Base-by-base conservation (phyloP, 2,888 invertebrate species). In the Taenaris catops region DNA sequence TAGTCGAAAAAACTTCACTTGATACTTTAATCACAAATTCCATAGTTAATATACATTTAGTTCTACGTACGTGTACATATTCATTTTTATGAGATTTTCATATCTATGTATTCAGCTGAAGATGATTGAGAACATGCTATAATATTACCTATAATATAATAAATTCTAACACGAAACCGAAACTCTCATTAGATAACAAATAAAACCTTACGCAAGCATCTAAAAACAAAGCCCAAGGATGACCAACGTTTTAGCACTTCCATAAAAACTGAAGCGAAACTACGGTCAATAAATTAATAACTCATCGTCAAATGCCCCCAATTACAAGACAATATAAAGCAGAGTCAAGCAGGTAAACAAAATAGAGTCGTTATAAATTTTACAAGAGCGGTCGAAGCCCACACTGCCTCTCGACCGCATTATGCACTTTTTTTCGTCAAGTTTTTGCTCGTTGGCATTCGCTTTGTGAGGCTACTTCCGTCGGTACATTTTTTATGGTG, bases 291-390 rank as follows among this genome's bases (percentile, higher is more conserved):
- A 84, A 86, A 84, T 83, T 83, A 83, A 86, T 86, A 83, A 86
- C 66, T 81, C 83, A 80, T 75, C 76, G 83, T 74, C 73, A 76
- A 81, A 72, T 79, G 62, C 74, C 74, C 70, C 73, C 83, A 83
- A 84, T 84, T 79, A 86, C 71, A 44, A 63, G 52, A 78, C 74
- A 80, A 74, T 78, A 76, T 72, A 73, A 73, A 70, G 64, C 54
- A 58, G 58, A 78, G 65, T 76, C 64, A 69, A 66, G 79, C 84
- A 86, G 84, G 84, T 84, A 84, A 78, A 80, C 78, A 81, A 73
- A 80, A 83, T 83, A 81, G 80, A 84, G 84, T 72, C 79, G 84
- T 84, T 83, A 66, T 84, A 84, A 83, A 86, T 84, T 83, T 81
- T 72, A 81, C 78, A 76, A 83, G 71, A 78, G 71, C 67, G 64